Conservation (phyloP, 2,113 vertebrate genomes). For the Paratilapia polleni region DNA sequence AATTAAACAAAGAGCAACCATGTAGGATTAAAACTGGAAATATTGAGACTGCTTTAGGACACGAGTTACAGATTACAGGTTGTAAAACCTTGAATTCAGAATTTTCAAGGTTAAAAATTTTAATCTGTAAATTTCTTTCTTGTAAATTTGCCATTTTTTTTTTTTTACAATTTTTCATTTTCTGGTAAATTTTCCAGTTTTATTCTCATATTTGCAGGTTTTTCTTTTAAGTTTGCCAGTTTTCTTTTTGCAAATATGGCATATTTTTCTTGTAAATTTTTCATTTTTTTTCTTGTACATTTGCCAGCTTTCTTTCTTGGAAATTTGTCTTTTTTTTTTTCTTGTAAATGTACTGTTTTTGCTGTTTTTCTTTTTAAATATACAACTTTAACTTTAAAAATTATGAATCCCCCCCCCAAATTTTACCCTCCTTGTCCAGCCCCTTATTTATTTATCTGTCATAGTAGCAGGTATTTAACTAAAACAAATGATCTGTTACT, state of each 20-base stretch:
- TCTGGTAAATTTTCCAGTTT: neutral
- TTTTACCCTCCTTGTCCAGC: neutral
- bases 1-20: too few relatives aligned
- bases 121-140: neutral
- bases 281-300: too few relatives aligned
- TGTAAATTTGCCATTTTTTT: neutral
- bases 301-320: too few relatives aligned
- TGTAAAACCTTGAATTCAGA: neutral
- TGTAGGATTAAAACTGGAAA: neutral
- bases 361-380: too few relatives aligned
- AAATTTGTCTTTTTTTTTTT: too few relatives aligned
- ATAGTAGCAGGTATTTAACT: too few relatives aligned
- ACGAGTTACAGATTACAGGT: neutral
- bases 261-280: too few relatives aligned
- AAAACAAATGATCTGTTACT: too few relatives aligned
- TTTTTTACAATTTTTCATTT: neutral
- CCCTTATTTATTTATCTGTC: fast-evolving
- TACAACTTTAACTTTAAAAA: too few relatives aligned
- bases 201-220: neutral
- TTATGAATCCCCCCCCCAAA: too few relatives aligned
- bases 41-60: neutral
- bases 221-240: neutral
- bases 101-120: neutral
- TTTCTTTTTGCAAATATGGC: neutral
- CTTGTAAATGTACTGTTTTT: too few relatives aligned